Evolutionary conservation across 2,888 invertebrate species (phyloP).

Genomic region (Minunthozetes semirufus): DNA sequence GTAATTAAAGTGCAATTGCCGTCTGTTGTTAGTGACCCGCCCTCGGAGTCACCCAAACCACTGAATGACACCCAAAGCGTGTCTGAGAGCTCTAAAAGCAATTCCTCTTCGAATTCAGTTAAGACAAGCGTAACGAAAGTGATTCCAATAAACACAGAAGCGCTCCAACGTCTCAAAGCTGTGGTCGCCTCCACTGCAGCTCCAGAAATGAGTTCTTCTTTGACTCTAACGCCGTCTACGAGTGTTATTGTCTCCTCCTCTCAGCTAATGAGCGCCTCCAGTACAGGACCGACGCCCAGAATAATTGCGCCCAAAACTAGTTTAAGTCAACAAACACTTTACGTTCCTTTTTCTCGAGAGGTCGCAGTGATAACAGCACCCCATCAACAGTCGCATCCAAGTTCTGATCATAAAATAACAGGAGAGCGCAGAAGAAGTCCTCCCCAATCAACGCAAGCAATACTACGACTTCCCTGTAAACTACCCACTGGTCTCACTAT

Average conservation of each 20-base stretch:
- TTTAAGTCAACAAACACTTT: conserved; percentile 13
- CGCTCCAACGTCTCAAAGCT: conserved; percentile 6
- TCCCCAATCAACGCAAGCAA: conserved; percentile 10
- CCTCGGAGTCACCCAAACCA: not conserved
- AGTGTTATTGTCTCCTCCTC: conserved; percentile 21
- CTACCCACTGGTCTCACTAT: conserved; percentile 32
- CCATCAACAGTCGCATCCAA: not conserved
- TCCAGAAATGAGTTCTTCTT: not conserved
- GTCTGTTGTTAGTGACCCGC: not conserved
- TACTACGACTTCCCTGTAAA: conserved; percentile 28
- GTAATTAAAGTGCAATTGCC: conserved; percentile 26
- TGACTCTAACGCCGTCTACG: conserved; percentile 12
- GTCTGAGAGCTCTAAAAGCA: not conserved
- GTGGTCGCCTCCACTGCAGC: conserved; percentile 9
- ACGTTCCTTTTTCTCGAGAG: conserved; percentile 6
- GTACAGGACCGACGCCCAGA: not conserved
- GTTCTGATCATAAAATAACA: not conserved
- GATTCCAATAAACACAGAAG: conserved; percentile 18
- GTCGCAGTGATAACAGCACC: conserved; percentile 10
- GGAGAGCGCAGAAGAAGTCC: conserved; percentile 5
- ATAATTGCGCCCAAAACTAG: conserved; percentile 14
- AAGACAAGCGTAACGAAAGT: conserved; percentile 22
- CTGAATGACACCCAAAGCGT: not conserved
- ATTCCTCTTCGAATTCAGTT: not conserved
- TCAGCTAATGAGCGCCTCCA: conserved; percentile 9